These are phyloP conservation scores for Strix aluco DNA, from an alignment of 2,113 vertebrate species.

Conservation along the genomic window DNA sequence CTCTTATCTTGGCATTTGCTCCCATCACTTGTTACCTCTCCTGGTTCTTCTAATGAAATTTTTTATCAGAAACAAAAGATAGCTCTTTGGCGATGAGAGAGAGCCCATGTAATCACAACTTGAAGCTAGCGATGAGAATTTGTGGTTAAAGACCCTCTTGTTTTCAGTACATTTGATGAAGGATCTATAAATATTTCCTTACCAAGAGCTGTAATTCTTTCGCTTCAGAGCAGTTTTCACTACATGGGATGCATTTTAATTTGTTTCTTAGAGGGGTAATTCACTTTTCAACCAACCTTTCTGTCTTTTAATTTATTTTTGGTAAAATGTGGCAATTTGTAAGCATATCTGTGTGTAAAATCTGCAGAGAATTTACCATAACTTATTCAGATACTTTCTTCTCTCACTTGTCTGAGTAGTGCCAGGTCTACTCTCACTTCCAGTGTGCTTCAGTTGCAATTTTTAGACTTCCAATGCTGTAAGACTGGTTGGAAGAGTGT, in stretches of 20 bases:
- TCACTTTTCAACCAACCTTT: background rate
- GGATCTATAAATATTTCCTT: background rate
- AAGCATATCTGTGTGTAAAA: background rate
- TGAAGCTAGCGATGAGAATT: fast-evolving
- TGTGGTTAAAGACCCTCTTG: background rate
- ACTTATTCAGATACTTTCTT: background rate
- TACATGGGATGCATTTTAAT: background rate
- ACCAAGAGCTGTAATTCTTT: background rate
- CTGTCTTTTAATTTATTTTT: background rate
- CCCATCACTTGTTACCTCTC: background rate
- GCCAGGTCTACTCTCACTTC: background rate
- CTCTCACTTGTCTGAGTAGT: background rate
- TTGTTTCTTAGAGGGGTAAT: background rate
- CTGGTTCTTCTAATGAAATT: background rate
- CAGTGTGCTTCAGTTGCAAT: background rate
- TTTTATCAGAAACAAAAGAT: background rate
- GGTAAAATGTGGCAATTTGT: background rate
- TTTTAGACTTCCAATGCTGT: background rate
- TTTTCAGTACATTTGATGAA: background rate
- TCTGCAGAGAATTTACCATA: background rate
- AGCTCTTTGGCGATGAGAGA: too few species aligned
- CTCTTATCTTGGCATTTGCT: background rate
- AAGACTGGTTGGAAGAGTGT: background rate
- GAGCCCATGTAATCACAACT: fast-evolving
- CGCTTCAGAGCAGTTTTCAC: background rate